These are phyloP conservation scores for Poeciliopsis retropinna DNA, from an alignment of 2,113 vertebrate species.

Conservation along the genomic window DNA sequence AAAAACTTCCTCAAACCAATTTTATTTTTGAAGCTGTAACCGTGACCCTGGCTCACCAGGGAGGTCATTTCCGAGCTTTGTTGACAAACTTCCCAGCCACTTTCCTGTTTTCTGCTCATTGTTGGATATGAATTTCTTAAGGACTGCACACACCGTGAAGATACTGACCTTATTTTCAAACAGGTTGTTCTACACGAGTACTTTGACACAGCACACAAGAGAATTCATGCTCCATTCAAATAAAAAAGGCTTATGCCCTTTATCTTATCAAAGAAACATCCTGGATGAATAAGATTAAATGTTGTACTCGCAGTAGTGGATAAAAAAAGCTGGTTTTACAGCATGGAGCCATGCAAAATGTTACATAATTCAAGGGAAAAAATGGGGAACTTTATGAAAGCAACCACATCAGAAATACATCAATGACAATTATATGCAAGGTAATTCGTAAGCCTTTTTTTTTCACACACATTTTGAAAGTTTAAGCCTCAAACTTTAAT, in stretches of 20 bases:
- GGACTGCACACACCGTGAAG: slow-evolving; percentile 14
- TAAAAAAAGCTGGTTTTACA: too few species aligned
- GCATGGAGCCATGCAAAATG: too few species aligned
- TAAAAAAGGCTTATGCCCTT: neutral
- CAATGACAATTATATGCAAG: too few species aligned
- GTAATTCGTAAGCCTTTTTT: too few species aligned
- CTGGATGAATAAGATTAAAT: neutral
- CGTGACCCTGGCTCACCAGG: slow-evolving; percentile 30
- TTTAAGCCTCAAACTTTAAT: too few species aligned
- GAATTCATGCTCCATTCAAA: slow-evolving; percentile 4
- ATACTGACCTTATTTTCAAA: slow-evolving; percentile 35
- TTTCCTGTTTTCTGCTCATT: slow-evolving; percentile 68
- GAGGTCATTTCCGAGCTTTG: slow-evolving; percentile 73
- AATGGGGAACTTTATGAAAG: too few species aligned
- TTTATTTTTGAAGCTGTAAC: slow-evolving; percentile 26
- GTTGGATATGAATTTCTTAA: slow-evolving; percentile 53
- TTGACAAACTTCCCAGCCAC: slow-evolving; percentile 65
- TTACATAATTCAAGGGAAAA: too few species aligned
- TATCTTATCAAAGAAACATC: neutral
- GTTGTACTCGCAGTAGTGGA: neutral
- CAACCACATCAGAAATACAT: too few species aligned
- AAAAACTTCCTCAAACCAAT: slow-evolving; percentile 36
- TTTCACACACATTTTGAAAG: too few species aligned
- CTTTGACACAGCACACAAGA: slow-evolving; percentile 13
- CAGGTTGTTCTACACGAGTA: slow-evolving; percentile 33